A percentile compares a stretch with the other conserved stretches of the same genome.
phyloP scores from a whole-genome alignment of 2,113 vertebrate genomes.

The Alaudala cheleensis region DNA sequence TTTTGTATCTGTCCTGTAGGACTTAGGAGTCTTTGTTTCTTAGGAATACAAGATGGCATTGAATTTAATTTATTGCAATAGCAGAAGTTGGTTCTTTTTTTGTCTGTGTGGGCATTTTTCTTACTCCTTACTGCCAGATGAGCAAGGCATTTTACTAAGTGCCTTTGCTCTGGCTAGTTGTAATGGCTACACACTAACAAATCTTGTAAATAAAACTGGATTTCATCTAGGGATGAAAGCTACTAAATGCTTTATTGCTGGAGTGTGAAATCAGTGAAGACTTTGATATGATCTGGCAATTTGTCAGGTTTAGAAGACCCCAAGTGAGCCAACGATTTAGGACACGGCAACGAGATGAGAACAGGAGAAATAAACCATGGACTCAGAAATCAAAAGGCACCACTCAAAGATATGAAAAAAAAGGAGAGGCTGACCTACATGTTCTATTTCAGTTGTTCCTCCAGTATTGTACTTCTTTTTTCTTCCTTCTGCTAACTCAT shows the following conservation, averaged over 20 bases:
- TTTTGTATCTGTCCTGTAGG: neutral
- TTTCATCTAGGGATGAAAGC: slow-evolving; percentile 11
- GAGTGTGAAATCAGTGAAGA: slow-evolving; percentile 44
- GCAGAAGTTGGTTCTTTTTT: neutral
- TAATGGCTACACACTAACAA: neutral
- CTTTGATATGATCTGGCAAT: slow-evolving; percentile 11
- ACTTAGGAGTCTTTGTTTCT: neutral
- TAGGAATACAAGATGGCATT: neutral
- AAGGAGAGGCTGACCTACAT: neutral
- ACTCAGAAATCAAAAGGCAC: neutral
- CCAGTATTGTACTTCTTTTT: neutral
- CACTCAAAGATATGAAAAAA: neutral
- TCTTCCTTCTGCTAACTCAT: neutral
- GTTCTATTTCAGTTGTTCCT: neutral
- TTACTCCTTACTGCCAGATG: neutral
- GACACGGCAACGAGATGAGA: neutral
- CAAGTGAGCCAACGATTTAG: neutral
- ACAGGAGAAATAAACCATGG: neutral
- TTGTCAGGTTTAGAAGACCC: slow-evolving; percentile 9
- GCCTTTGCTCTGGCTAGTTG: neutral
- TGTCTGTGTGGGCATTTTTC: neutral
- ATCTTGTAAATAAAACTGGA: neutral
- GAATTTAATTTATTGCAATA: neutral
- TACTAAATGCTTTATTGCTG: slow-evolving; percentile 22
- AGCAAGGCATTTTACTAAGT: neutral